A percentile compares a stretch with the other conserved stretches of the same genome.
phyloP scores from a whole-genome alignment of 2,797 vertebrate species.

The Sebastes flavidus region DNA sequence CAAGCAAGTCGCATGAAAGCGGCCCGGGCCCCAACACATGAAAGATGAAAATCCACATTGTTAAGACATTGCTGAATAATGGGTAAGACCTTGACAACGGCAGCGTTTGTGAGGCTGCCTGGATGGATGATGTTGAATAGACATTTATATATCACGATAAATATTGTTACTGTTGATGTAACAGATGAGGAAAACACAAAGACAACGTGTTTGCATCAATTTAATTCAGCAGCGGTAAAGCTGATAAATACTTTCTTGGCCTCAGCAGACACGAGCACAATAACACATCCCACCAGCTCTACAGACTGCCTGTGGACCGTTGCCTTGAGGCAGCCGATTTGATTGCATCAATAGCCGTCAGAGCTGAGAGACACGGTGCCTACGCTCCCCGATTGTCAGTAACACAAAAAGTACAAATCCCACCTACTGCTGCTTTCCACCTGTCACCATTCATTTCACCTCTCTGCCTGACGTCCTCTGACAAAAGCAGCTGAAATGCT shows the following conservation, averaged over 20 bases:
- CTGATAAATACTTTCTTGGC: slow-evolving; percentile 37
- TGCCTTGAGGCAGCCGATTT: slow-evolving; percentile 56
- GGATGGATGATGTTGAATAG: slow-evolving; percentile 12
- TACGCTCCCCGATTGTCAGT: slow-evolving; percentile 38
- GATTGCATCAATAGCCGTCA: slow-evolving; percentile 50
- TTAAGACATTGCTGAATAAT: slow-evolving; percentile 39
- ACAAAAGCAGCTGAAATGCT: slow-evolving; percentile 4
- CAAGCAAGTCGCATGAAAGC: neutral
- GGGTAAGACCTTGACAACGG: slow-evolving; percentile 23
- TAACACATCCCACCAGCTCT: slow-evolving; percentile 23
- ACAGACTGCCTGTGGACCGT: slow-evolving; percentile 23
- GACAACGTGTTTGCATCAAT: slow-evolving; percentile 39
- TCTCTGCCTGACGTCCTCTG: slow-evolving; percentile 17
- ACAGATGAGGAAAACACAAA: slow-evolving; percentile 48
- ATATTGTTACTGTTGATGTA: slow-evolving; percentile 45
- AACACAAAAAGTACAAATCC: slow-evolving; percentile 42
- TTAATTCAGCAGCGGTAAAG: slow-evolving; percentile 37
- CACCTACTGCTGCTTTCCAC: slow-evolving; percentile 13
- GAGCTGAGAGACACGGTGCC: neutral
- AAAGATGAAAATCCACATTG: slow-evolving; percentile 54
- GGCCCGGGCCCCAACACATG: slow-evolving; percentile 1
- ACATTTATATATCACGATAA: slow-evolving; percentile 36
- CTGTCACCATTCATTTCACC: slow-evolving; percentile 38
- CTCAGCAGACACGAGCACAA: slow-evolving; percentile 15
- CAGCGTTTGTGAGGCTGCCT: slow-evolving; percentile 1